Conservation (phyloP, 2,113 vertebrate species). For the Bos javanicus region DNA sequence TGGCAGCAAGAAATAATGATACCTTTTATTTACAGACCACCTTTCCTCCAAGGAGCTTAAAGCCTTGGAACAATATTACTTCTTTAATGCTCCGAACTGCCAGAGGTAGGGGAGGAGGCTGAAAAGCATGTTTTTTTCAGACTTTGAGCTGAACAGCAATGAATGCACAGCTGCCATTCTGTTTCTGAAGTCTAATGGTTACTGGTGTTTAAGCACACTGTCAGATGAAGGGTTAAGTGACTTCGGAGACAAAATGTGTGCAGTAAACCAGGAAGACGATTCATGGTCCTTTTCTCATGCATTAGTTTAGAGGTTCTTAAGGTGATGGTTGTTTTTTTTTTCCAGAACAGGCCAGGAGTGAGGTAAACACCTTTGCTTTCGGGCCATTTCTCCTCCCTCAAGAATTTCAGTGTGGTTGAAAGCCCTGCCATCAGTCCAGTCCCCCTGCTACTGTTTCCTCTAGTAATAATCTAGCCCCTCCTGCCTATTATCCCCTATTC, state of each 20-base stretch:
- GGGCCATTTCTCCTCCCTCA: not conserved
- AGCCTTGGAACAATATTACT: not conserved
- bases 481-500: not conserved
- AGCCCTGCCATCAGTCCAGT: not conserved
- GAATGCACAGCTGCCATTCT: not conserved
- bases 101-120: accelerated
- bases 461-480: not conserved
- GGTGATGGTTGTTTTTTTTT: no score
- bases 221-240: not conserved
- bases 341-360: not conserved
- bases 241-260: not conserved
- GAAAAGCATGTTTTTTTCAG: not conserved
- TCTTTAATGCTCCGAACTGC: not conserved
- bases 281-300: not conserved
- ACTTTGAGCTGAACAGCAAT: not conserved
- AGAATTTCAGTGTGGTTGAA: not conserved
- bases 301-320: not conserved
- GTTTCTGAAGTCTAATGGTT: not conserved
- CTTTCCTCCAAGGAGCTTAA: not conserved
- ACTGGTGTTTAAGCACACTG: not conserved
- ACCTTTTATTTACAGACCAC: not conserved
- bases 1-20: not conserved
- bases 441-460: not conserved
- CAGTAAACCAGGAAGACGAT: not conserved
- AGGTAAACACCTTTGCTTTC: not conserved